Evolutionary conservation across 2,797 vertebrate genomes (phyloP), one percentile per base, ranked within the genome.

Genomic region (Helostoma temminkii): DNA sequence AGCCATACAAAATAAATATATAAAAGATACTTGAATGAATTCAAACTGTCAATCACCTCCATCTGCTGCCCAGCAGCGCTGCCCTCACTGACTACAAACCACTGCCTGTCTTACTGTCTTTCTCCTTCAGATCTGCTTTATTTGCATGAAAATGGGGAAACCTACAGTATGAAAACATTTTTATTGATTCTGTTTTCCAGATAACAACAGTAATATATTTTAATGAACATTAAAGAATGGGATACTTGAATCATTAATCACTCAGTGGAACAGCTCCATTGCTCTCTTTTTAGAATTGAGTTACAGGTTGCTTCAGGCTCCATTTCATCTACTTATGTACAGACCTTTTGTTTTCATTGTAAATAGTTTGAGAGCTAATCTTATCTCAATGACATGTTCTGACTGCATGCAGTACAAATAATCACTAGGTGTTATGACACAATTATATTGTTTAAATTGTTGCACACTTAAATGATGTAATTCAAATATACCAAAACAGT

Each of bases 11-110:
- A 65, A 15, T 32, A 0, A 6, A 34, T 26, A 37, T 37, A 32
- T 6, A 10, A 45, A 22, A 9, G 5, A 21, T 24, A 45, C 42
- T 8, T 18, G 24, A 39, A n/a, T 19, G 50, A 11, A 49, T 22
- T 54, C 4, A 63, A 56, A 24, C 42, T 64, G 41, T 45, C 65
- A 61, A 0, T 77, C 61, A 54, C 63, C 16, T 64, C 45, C 15
- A 34, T 48, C 43, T 56, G 54, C n/a, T 66, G 46, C 64, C 19
- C 21, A 41, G 36, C 22, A 34, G 36, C 19, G 7, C 46, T 11
- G 22, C 58, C 59, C 22, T n/a, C 37, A 46, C 47, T 11, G 68
- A 82, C 64, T 66, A 22, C 52, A 32, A 76, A 82, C 46, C 26
- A 70, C 19, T 24, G 19, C 3, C 19, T 16, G 25, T 21, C 4